phyloP scores from a whole-genome alignment of 2,797 vertebrate genomes.

The Gymnothorax reevesii region DNA sequence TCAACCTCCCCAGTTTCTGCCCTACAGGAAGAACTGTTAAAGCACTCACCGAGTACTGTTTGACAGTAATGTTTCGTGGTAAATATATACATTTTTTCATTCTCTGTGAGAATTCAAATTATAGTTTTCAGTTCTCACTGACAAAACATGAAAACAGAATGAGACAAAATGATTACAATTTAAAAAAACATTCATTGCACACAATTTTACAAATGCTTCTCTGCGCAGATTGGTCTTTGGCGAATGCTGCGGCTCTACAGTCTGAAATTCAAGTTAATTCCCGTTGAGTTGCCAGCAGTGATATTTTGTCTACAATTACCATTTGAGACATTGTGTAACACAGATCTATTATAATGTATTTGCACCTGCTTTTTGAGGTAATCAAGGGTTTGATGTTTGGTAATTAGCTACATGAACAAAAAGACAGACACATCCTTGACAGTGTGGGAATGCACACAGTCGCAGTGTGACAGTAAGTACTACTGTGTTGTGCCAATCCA shows the following conservation, averaged over 20 bases:
- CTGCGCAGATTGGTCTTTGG: background rate
- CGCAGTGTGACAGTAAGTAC: background rate
- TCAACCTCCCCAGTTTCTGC: background rate
- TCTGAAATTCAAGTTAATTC: background rate
- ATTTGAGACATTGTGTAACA: background rate
- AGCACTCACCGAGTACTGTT: background rate
- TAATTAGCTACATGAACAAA: constrained; percentile 16
- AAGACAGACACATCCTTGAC: background rate
- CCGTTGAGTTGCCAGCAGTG: background rate
- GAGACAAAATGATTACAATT: constrained; percentile 9
- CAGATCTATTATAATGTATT: background rate
- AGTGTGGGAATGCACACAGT: background rate
- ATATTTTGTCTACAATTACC: background rate
- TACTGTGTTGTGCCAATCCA: background rate
- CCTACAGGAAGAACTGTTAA: background rate
- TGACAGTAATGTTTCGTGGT: background rate
- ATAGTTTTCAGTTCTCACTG: background rate
- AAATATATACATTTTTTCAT: background rate
- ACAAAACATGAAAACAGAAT: background rate
- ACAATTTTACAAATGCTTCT: background rate
- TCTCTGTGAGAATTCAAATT: background rate
- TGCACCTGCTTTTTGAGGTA: constrained; percentile 8
- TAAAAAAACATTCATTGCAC: background rate
- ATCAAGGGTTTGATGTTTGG: constrained; percentile 8
- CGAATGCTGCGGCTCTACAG: background rate